Base-by-base conservation (phyloP, 2,113 vertebrate species). In the Microcebus griseorufus region DNA sequence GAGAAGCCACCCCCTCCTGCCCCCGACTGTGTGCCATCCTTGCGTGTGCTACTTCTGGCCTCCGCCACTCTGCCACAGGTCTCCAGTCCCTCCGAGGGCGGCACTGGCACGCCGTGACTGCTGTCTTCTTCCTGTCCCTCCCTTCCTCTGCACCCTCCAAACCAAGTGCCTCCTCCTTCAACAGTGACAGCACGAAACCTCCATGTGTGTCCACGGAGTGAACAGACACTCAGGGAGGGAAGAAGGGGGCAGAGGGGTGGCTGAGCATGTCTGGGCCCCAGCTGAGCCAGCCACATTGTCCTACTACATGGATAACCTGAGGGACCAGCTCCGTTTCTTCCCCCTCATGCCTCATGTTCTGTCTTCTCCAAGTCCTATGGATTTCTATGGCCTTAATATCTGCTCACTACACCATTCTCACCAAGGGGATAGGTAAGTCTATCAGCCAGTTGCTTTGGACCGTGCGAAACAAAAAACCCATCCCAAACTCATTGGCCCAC, bases 21-120 rank as follows among this genome's bases (percentile, higher is more conserved):
- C 9, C 34, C 9, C 5, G 9, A n/a, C 23, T 9, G 42, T 60
- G 6, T 16, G 7, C 58, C 37, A 22, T 1, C 53, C 32, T 0
- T 80, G 23, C 4, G 6, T 8, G 81, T 9, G 14, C 20, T 64
- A 34, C 85, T 73, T 87, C 16, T 4, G 58, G 39, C 25, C 58
- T 39, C 67, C 4, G 25, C 29, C 51, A 55, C 45, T 73, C 23
- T 34, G 48, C 5, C 25, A 8, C 48, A 51, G 32, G 39, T 67
- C n/a, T 42, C 65, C 17, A 16, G 0, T 29, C 67, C 58, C 2
- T 4, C 32, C 37, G 55, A 29, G 9, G 13, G 62, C n/a, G 3
- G 29, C 34, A 5, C 79, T 55, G 29, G 42, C 39, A 14, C 10
- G 8, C 39, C 34, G 13, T 6, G 37, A 37, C n/a, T 25, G 1